Evolutionary conservation across 2,113 vertebrate species (phyloP), one percentile per base, ranked within the genome.

Genomic region (Eurystomus gularis): DNA sequence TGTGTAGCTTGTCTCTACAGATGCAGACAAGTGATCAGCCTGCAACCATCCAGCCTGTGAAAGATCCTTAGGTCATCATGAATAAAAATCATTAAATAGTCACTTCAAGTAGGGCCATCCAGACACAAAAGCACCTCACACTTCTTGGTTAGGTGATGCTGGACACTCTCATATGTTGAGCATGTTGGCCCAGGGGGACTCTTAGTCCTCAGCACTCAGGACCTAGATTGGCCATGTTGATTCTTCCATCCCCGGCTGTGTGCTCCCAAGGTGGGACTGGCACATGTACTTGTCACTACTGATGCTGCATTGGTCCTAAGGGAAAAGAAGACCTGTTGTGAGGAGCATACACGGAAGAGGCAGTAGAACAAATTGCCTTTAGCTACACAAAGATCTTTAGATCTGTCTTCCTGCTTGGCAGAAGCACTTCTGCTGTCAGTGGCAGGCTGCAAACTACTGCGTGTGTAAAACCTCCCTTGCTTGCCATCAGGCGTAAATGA

Each of bases 241-340:
- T 54, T 61, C 15, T 33, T 17, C 48, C 46, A 21, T 4, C 29
- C 44, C 46, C 46, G 17, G 21, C 35, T 49, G 24, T 8, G 21
- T 73, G 65, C 39, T 71, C 75, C 57, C 7, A 1, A 4, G 49
- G 28, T 28, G 46, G 40, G 54, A 40, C 73, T 37, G 49, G 7
- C 0, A 0, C 16, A 0, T 2, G 15, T 20, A n/a, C 54, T 58
- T 31, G 18, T 76, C 60, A 8, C 55, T 42, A 5, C 60, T 55
- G 57, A 8, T 48, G 39, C 44, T 72, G 75, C 26, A 12, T 16
- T 3, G n/a, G 48, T 17, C 35, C 16, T 29, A 26, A 46, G 39
- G 35, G 28, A 82, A 40, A 31, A 10, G 42, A 35, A 48, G 33
- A 16, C 20, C 55, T 39, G 24, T 20, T 73, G n/a, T 26, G 61